Conservation (phyloP, 2,888 invertebrate genomes). For the Acanthococcus lagerstroemiae region DNA sequence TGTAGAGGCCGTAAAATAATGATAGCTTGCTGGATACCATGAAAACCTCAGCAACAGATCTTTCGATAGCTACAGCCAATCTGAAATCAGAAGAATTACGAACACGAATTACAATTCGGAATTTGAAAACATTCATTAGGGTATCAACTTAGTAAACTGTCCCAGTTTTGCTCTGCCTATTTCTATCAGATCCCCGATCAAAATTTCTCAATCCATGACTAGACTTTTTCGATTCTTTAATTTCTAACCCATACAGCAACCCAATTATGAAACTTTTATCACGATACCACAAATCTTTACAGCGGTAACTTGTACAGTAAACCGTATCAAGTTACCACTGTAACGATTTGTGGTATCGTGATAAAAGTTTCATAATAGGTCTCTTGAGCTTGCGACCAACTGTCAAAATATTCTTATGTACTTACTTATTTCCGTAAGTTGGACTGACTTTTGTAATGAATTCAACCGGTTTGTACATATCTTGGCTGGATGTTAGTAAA, state of each 20-base stretch:
- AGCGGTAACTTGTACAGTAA: too few species aligned
- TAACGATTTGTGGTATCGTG: too few species aligned
- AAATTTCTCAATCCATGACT: background rate
- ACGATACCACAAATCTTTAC: too few species aligned
- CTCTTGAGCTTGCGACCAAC: background rate
- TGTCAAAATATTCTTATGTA: too few species aligned
- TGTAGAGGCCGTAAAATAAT: constrained; percentile 93
- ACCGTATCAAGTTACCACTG: too few species aligned
- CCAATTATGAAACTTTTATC: too few species aligned
- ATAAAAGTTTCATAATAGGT: too few species aligned
- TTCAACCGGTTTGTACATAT: constrained; percentile 86
- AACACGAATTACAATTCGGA: background rate
- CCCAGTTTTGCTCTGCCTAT: too few species aligned
- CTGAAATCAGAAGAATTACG: constrained; percentile 43
- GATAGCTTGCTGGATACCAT: constrained; percentile 94
- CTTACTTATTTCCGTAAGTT: constrained; percentile 53
- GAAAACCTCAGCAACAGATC: constrained; percentile 87
- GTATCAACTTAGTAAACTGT: background rate
- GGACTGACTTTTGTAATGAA: constrained; percentile 72
- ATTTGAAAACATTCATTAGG: background rate
- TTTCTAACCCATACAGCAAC: background rate
- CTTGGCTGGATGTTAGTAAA: constrained; percentile 73
- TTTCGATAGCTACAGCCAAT: constrained; percentile 72
- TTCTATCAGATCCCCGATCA: background rate
- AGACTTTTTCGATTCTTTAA: background rate